phyloP scores from a whole-genome alignment of 2,888 invertebrate genomes.

The Chymomyza fuscimana region DNA sequence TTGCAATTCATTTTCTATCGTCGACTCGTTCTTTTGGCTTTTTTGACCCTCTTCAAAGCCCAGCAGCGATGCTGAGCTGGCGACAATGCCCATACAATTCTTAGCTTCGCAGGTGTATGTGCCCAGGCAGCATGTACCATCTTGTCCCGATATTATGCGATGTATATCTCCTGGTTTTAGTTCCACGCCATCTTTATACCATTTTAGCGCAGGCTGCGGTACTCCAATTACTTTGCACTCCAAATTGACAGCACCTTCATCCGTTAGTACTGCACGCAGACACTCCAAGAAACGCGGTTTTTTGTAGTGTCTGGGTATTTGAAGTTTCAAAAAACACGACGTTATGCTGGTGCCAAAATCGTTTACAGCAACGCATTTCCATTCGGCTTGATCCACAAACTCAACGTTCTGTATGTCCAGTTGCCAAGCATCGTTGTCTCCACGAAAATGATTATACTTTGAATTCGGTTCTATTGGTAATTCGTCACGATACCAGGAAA shows the following conservation, averaged over 20 bases:
- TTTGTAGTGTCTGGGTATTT: conserved; percentile 93
- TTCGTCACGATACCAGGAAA: conserved; percentile 94
- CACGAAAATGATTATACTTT: conserved; percentile 85
- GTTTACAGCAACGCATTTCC: conserved; percentile 94
- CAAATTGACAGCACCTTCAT: conserved; percentile 92
- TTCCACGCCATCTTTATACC: conserved; percentile 95
- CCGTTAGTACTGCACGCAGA: conserved; percentile 90
- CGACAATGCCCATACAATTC: conserved; percentile 94
- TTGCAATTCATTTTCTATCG: conserved; percentile 80
- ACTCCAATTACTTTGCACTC: conserved; percentile 96
- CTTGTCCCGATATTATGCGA: conserved; percentile 92
- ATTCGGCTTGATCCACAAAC: conserved; percentile 92
- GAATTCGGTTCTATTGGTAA: conserved; percentile 85
- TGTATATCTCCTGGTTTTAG: conserved; percentile 95
- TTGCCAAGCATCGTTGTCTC: conserved; percentile 86
- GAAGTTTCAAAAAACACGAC: conserved; percentile 90
- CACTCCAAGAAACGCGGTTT: conserved; percentile 93
- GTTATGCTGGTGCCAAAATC: conserved; percentile 94
- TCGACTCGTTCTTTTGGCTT: conserved; percentile 80
- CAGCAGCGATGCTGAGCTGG: conserved; percentile 92
- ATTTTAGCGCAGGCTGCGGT: conserved; percentile 92
- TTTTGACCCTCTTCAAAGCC: conserved; percentile 90
- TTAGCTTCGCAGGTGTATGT: conserved; percentile 94
- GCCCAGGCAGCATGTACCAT: conserved; percentile 93
- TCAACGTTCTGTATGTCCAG: conserved; percentile 88